A percentile compares a stretch with the other conserved stretches of the same genome.
Conservation (phyloP, 2,888 invertebrate genomes). For the Pardosa pseudoannulata region DNA sequence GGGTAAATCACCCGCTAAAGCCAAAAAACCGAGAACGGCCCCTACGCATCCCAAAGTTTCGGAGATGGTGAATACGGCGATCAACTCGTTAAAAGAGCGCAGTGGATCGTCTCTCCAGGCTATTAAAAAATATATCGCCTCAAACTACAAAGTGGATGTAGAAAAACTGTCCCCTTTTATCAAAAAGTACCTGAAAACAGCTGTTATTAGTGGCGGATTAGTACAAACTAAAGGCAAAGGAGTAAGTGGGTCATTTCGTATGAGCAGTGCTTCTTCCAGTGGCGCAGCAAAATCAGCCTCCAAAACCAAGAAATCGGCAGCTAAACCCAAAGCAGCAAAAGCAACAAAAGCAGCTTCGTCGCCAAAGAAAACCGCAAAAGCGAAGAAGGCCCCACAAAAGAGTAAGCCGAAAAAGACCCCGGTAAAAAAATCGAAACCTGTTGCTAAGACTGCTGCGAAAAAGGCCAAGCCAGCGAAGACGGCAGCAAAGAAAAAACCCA, state of each 20-base stretch:
- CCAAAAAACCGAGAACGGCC: constrained; percentile 76
- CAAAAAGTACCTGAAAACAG: constrained; percentile 81
- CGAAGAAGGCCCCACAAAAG: constrained; percentile 61
- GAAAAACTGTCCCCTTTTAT: constrained; percentile 81
- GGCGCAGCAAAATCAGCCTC: constrained; percentile 46
- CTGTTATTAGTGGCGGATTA: constrained; percentile 79
- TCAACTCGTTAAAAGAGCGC: constrained; percentile 77
- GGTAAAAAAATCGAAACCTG: constrained; percentile 69
- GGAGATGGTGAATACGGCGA: constrained; percentile 81
- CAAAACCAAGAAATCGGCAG: constrained; percentile 57
- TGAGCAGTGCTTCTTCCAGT: constrained; percentile 64
- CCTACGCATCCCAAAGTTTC: constrained; percentile 81
- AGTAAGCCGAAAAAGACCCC: constrained; percentile 25
- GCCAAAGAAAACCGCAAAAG: constrained; percentile 46
- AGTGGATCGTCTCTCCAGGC: constrained; percentile 81
- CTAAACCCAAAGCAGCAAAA: constrained; percentile 46
- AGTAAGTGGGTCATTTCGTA: constrained; percentile 76
- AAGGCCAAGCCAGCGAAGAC: constrained; percentile 42
- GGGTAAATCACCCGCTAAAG: constrained; percentile 39
- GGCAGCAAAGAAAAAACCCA: constrained; percentile 71
- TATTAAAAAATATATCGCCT: constrained; percentile 83
- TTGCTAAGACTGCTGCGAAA: constrained; percentile 32
- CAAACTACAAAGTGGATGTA: constrained; percentile 81
- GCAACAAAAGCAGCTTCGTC: constrained; percentile 46
- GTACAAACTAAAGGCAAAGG: constrained; percentile 76